Conservation (phyloP, 2,797 vertebrate species). For the Cyclura pinguis region DNA sequence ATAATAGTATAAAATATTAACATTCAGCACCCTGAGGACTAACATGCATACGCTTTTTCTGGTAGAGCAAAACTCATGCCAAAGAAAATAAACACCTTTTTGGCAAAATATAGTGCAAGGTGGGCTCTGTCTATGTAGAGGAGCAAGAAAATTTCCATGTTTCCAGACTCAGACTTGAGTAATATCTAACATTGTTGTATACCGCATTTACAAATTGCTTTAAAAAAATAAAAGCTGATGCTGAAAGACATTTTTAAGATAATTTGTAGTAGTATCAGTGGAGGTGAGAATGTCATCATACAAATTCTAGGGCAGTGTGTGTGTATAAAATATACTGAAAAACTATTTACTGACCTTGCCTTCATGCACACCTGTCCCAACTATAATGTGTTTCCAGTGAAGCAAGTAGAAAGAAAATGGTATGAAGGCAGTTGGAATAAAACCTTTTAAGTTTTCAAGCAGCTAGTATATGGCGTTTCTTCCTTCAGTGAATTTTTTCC, state of each 20-base stretch:
- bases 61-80: neutral
- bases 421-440: neutral
- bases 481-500: conserved; percentile 48
- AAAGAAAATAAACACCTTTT: neutral
- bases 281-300: neutral
- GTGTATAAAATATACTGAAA: neutral
- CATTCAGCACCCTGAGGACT: neutral
- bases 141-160: neutral
- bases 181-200: neutral
- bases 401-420: neutral
- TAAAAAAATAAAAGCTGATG: neutral
- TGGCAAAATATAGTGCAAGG: neutral
- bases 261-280: neutral
- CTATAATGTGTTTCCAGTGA: neutral
- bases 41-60: neutral
- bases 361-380: neutral
- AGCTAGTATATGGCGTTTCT: conserved; percentile 22
- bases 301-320: no score
- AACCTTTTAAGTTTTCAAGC: conserved; percentile 14
- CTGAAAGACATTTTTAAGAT: neutral
- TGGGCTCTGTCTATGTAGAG: neutral
- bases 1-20: neutral
- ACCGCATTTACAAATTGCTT: neutral
- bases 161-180: neutral
- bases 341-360: neutral